Evolutionary conservation across 2,888 invertebrate species (phyloP).

Genomic region (Koerneria pararmatus): DNA sequence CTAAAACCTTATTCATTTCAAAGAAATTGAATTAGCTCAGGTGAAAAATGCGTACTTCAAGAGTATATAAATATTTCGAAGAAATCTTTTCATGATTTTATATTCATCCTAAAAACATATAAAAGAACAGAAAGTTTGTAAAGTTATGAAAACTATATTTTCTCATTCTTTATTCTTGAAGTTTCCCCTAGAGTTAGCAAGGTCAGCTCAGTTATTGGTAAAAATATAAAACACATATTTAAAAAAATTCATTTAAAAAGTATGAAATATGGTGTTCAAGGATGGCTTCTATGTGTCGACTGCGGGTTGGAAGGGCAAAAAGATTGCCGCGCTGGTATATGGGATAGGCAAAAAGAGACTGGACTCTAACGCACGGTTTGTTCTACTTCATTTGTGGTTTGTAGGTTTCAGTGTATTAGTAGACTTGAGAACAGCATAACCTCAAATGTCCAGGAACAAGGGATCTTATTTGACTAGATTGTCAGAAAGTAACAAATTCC

Average conservation of each 20-base stretch:
- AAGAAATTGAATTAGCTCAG: neutral
- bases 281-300: constrained; percentile 48
- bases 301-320: constrained; percentile 30
- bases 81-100: neutral
- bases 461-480: too few relatives aligned
- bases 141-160: too few relatives aligned
- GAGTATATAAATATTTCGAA: too few relatives aligned
- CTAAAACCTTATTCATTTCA: too few relatives aligned
- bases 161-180: too few relatives aligned
- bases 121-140: neutral
- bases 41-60: neutral
- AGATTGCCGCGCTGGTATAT: constrained; percentile 78
- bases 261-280: constrained; percentile 23
- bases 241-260: too few relatives aligned
- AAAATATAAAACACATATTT: neutral
- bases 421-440: constrained; percentile 63
- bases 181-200: neutral
- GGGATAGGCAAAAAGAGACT: constrained; percentile 65
- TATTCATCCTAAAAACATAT: neutral
- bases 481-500: too few relatives aligned
- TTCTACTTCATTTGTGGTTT: neutral
- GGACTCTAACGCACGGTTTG: constrained; percentile 42
- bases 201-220: neutral
- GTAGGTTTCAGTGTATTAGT: neutral
- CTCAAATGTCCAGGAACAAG: too few relatives aligned